Percentiles rank a stretch among this genome's conserved stretches.
Evolutionary conservation across 2,888 invertebrate genomes (phyloP).

Genomic region (Heliconius hortense): DNA sequence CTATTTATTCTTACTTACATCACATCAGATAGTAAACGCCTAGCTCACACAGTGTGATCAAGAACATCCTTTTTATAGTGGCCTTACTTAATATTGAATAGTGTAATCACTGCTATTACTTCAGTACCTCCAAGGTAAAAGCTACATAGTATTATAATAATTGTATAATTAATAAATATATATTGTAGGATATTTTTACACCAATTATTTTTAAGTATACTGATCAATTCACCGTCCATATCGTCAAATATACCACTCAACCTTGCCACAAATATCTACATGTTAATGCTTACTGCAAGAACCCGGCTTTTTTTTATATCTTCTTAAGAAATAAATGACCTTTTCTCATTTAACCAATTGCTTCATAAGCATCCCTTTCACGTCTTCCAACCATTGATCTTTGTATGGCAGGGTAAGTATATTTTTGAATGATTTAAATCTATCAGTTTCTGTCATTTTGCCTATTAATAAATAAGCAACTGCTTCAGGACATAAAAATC

Average conservation of each 20-base stretch:
- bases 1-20: background rate
- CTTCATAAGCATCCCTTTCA: slow-evolving; percentile 71
- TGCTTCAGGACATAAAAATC: slow-evolving; percentile 82
- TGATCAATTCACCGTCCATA: slow-evolving; percentile 6
- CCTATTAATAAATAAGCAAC: slow-evolving; percentile 82
- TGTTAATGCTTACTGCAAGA: slow-evolving; percentile 17
- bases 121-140: slow-evolving; percentile 15
- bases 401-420: slow-evolving; percentile 78
- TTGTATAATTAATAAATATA: slow-evolving; percentile 19
- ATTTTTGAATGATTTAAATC: slow-evolving; percentile 71
- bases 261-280: slow-evolving; percentile 7
- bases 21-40: background rate
- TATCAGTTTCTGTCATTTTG: slow-evolving; percentile 69
- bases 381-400: slow-evolving; percentile 81
- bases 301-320: slow-evolving; percentile 23
- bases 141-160: slow-evolving; percentile 20
- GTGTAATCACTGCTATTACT: background rate
- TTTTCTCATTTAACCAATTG: slow-evolving; percentile 62
- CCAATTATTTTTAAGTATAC: slow-evolving; percentile 25
- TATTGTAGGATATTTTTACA: slow-evolving; percentile 30
- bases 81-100: background rate
- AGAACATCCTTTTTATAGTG: too few species aligned
- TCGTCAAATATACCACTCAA: background rate
- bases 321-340: slow-evolving; percentile 20
- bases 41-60: too few species aligned